Percentiles rank a stretch among this genome's conserved stretches.
phyloP scores from a whole-genome alignment of 2,797 vertebrate genomes.

The Lepilemur ruficaudatus region DNA sequence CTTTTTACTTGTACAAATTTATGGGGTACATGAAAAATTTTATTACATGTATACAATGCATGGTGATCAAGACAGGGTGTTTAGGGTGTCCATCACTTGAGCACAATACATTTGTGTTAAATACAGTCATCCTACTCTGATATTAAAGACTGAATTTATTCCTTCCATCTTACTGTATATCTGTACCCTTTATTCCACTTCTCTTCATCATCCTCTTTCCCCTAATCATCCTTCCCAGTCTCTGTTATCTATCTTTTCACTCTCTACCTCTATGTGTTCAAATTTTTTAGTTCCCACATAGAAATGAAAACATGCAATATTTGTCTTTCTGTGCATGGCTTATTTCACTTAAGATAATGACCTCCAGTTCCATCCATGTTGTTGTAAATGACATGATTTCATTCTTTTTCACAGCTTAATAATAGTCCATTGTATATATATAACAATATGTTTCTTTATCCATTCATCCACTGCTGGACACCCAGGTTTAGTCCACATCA shows the following conservation, averaged over 20 bases:
- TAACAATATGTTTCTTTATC: neutral
- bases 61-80: neutral
- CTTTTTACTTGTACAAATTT: neutral
- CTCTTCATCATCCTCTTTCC: neutral
- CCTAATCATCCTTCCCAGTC: neutral
- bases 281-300: neutral
- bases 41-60: neutral
- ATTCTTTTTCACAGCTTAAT: neutral
- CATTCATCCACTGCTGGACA: neutral
- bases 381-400: neutral
- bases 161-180: neutral
- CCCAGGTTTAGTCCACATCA: no score
- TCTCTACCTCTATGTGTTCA: neutral
- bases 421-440: neutral
- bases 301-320: neutral
- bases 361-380: neutral
- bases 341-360: neutral
- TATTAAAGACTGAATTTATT: neutral
- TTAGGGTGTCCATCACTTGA: neutral
- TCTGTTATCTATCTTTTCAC: neutral
- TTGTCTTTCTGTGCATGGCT: neutral
- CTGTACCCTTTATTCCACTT: neutral
- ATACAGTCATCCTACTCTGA: neutral
- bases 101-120: neutral
- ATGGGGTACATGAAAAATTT: neutral